Conservation (phyloP, 2,113 vertebrate species). For the Strigops habroptila region DNA sequence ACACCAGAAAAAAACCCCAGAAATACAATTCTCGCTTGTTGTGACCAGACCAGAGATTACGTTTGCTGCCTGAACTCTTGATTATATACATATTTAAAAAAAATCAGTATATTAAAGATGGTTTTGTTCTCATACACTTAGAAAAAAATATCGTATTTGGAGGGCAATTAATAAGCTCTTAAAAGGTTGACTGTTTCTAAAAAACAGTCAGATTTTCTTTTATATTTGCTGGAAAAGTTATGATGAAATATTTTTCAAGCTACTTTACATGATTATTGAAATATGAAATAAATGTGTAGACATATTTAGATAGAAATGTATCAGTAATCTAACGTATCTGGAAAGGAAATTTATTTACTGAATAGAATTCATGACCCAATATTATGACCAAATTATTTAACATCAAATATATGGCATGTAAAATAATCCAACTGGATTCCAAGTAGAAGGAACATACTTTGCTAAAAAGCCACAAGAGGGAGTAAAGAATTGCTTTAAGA, state of each 20-base stretch:
- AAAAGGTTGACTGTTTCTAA: accelerated
- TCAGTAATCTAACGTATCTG: neutral
- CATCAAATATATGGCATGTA: neutral
- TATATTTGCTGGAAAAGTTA: neutral
- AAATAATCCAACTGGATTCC: neutral
- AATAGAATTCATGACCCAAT: neutral
- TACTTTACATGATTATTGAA: neutral
- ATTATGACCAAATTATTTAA: neutral
- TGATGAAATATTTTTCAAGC: neutral
- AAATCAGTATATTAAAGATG: neutral
- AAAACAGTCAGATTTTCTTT: neutral
- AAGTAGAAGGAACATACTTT: neutral
- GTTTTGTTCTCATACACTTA: neutral
- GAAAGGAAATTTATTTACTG: neutral
- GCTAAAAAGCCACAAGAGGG: conserved; percentile 51
- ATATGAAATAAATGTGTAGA: neutral
- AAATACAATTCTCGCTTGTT: neutral
- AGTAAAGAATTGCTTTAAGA: conserved; percentile 6
- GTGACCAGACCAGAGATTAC: neutral
- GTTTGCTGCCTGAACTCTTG: neutral
- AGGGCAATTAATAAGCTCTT: neutral
- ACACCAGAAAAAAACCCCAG: neutral
- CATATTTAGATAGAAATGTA: neutral
- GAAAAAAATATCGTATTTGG: neutral
- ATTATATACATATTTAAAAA: neutral